These are phyloP conservation scores for Saccopteryx leptura DNA, from an alignment of 2,113 vertebrate genomes.

Conservation along the genomic window DNA sequence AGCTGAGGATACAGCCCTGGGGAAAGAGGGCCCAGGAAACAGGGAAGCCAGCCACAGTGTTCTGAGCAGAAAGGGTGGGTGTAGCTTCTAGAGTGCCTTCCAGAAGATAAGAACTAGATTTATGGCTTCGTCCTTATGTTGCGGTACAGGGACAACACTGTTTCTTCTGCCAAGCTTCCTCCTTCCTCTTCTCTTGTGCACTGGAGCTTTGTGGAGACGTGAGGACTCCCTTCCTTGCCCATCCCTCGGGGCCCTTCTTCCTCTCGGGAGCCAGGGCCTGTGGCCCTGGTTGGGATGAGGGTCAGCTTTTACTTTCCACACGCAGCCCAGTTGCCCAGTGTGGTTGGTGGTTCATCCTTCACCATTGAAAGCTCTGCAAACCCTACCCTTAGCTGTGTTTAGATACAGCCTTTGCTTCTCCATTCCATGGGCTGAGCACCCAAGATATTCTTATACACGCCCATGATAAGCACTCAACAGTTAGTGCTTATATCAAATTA, in stretches of 20 bases:
- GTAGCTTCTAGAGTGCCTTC: neutral
- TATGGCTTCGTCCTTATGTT: neutral
- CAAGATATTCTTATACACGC: neutral
- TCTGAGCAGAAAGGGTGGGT: neutral
- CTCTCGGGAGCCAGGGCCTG: neutral
- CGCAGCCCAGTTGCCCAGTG: neutral
- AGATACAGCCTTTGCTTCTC: neutral
- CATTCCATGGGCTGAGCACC: neutral
- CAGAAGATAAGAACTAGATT: neutral
- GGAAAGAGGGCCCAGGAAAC: neutral
- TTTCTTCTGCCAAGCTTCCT: neutral
- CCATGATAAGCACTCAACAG: neutral
- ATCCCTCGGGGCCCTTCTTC: neutral
- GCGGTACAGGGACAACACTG: no score
- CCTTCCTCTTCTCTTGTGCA: neutral
- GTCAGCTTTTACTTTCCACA: neutral
- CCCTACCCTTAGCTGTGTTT: neutral
- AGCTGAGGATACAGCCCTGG: neutral
- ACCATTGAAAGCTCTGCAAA: neutral
- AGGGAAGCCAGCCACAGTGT: neutral
- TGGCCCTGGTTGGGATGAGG: neutral
- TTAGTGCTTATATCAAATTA: neutral
- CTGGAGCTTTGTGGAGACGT: neutral
- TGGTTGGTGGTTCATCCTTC: neutral
- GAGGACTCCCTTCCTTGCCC: no score